These are phyloP conservation scores for Drosophila mayaguana DNA, from an alignment of 2,888 invertebrate genomes.

Conservation along the genomic window DNA sequence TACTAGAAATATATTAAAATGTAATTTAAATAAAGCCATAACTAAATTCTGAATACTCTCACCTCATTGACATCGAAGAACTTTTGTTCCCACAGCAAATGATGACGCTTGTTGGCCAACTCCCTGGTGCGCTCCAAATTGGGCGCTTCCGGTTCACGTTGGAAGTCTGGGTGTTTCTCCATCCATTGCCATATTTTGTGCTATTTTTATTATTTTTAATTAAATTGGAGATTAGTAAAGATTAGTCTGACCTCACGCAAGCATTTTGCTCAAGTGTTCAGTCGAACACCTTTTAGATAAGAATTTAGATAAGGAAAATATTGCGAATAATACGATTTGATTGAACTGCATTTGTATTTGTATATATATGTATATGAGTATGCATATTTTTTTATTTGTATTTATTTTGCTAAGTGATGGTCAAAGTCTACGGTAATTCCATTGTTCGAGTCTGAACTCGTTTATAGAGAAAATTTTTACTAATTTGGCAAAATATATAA, in stretches of 20 bases:
- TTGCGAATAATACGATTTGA: not conserved
- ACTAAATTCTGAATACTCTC: not conserved
- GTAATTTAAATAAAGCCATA: not conserved
- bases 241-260: slow-evolving; percentile 20
- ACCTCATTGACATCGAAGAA: slow-evolving; percentile 84
- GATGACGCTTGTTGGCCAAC: slow-evolving; percentile 87
- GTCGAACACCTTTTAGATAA: slow-evolving; percentile 27
- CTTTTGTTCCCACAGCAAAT: slow-evolving; percentile 88
- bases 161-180: slow-evolving; percentile 87
- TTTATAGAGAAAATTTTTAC: no score
- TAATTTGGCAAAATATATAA: no score
- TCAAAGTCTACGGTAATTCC: not conserved
- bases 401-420: not conserved
- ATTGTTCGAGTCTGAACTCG: not conserved
- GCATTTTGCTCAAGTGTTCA: slow-evolving; percentile 11
- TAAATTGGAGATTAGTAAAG: slow-evolving; percentile 30
- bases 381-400: not conserved
- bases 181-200: slow-evolving; percentile 87
- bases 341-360: not conserved
- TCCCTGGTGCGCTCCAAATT: slow-evolving; percentile 87
- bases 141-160: slow-evolving; percentile 85
- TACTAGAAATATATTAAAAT: slow-evolving; percentile 82
- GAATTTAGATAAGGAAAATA: not conserved
- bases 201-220: slow-evolving; percentile 81
- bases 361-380: not conserved